Evolutionary conservation across 2,797 vertebrate species (phyloP).

Genomic region (Premnoplex brunnescens): DNA sequence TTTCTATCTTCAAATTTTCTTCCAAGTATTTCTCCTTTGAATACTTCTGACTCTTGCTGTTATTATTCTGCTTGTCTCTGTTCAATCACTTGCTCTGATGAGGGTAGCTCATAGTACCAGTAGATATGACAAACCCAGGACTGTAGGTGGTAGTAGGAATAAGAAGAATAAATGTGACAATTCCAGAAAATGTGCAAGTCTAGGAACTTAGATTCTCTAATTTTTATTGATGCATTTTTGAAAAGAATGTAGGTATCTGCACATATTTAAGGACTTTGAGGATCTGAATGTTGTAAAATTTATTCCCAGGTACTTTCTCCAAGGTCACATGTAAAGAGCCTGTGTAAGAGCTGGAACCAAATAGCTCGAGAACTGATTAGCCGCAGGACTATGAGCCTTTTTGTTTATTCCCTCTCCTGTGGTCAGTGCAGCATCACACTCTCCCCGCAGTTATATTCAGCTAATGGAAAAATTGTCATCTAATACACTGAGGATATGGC

Average conservation of each 20-base stretch:
- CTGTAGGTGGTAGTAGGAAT: background rate
- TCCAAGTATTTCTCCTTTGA: background rate
- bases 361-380: background rate
- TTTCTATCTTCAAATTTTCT: background rate
- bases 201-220: background rate
- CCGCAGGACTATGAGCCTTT: background rate
- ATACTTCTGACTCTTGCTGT: background rate
- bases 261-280: background rate
- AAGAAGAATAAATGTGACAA: background rate
- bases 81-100: background rate
- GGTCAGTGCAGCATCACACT: background rate
- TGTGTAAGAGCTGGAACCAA: background rate
- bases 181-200: background rate
- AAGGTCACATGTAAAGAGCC: background rate
- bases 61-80: background rate
- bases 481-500: background rate
- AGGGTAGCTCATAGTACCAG: background rate
- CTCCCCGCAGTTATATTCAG: background rate
- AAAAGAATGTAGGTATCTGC: background rate
- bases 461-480: background rate
- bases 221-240: background rate
- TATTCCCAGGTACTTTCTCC: background rate
- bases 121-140: background rate
- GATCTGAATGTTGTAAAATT: background rate
- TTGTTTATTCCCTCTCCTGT: background rate